phyloP scores from a whole-genome alignment of 2,113 vertebrate genomes.

The Tyrannus savana region DNA sequence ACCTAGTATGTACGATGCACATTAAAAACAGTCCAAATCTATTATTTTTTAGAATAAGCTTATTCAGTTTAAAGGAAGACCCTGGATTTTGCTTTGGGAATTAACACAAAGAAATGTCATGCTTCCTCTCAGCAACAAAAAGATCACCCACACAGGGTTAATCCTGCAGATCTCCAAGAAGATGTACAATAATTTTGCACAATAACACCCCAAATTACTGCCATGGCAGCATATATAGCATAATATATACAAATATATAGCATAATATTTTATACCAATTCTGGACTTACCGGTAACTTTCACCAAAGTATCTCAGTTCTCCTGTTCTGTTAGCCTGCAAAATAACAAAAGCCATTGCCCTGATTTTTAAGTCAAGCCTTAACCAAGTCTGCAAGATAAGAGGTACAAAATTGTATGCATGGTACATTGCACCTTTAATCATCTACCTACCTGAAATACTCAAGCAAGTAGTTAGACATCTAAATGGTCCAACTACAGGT shows the following conservation, averaged over 20 bases:
- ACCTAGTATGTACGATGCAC: neutral
- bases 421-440: conserved; percentile 67
- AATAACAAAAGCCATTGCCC: conserved; percentile 16
- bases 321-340: neutral
- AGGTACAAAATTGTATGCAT: conserved; percentile 42
- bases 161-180: neutral
- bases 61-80: neutral
- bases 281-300: neutral
- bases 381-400: conserved; percentile 16
- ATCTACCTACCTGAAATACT: conserved; percentile 54
- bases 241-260: neutral
- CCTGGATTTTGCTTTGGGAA: neutral
- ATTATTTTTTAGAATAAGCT: neutral
- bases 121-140: neutral
- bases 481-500: conserved; percentile 29
- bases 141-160: neutral
- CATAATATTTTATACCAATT: neutral
- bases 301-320: neutral
- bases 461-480: conserved; percentile 49
- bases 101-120: neutral
- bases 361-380: conserved; percentile 25
- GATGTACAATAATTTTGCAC: neutral
- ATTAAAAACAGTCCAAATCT: neutral
- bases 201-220: neutral
- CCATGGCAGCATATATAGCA: neutral